A percentile compares a stretch with the other conserved stretches of the same genome.
phyloP scores from a whole-genome alignment of 2,797 vertebrate species.

The Philypnodon macrostomus region DNA sequence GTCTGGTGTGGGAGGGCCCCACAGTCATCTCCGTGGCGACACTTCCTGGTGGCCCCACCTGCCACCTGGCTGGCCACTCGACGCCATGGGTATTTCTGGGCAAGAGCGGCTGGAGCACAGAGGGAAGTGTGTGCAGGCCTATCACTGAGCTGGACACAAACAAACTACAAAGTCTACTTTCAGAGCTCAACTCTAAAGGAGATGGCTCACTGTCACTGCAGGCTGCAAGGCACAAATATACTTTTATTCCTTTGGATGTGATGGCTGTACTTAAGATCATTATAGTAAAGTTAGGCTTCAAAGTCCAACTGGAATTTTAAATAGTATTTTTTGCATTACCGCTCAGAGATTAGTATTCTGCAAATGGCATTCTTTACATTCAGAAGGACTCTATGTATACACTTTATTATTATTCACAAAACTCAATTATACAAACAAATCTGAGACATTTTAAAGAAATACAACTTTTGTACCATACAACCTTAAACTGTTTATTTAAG shows the following conservation, averaged over 20 bases:
- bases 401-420: too few species aligned
- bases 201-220: constrained; percentile 16
- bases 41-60: constrained; percentile 63
- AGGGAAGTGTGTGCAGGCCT: constrained; percentile 50
- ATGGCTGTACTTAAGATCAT: not conserved
- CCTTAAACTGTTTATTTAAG: too few species aligned
- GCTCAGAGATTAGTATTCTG: too few species aligned
- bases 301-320: too few species aligned
- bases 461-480: too few species aligned
- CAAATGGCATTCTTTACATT: too few species aligned
- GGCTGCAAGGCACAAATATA: not conserved
- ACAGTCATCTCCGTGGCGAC: constrained; percentile 53
- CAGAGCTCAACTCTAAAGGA: constrained; percentile 15
- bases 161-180: constrained; percentile 22
- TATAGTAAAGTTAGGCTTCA: too few species aligned
- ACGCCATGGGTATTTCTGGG: constrained; percentile 61
- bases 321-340: too few species aligned
- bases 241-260: not conserved
- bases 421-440: too few species aligned
- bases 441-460: too few species aligned
- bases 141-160: constrained; percentile 43
- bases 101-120: constrained; percentile 50
- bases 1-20: constrained; percentile 59
- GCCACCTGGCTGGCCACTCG: constrained; percentile 67
- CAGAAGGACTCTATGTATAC: too few species aligned